Conservation (phyloP, 2,888 invertebrate genomes). For the Bombylius major region DNA sequence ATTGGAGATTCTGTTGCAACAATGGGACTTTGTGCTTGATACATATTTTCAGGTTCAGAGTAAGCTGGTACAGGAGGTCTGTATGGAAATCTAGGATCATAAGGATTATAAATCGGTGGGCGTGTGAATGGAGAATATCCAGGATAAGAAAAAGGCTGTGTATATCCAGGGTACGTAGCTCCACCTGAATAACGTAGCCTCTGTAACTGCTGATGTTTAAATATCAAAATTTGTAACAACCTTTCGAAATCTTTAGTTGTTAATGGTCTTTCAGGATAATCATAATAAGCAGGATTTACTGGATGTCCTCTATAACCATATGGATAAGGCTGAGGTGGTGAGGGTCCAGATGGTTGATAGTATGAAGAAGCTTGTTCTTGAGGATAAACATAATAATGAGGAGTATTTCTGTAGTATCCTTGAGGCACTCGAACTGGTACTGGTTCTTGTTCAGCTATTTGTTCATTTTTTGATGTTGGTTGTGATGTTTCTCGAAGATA, state of each 20-base stretch:
- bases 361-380: slow-evolving; percentile 30
- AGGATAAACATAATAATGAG: slow-evolving; percentile 18
- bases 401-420: slow-evolving; percentile 8
- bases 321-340: slow-evolving; percentile 16
- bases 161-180: not conserved
- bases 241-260: slow-evolving; percentile 58
- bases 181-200: slow-evolving; percentile 2
- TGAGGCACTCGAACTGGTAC: slow-evolving; percentile 9
- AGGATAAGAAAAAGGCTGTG: not conserved
- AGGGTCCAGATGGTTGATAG: slow-evolving; percentile 23
- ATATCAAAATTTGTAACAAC: slow-evolving; percentile 50
- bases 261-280: slow-evolving; percentile 52
- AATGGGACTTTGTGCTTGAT: slow-evolving; percentile 17
- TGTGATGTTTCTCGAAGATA: slow-evolving; percentile 21
- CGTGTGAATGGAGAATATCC: slow-evolving; percentile 8
- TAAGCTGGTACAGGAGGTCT: slow-evolving; percentile 8
- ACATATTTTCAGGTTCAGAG: slow-evolving; percentile 14
- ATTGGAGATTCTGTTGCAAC: slow-evolving; percentile 20
- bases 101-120: slow-evolving; percentile 12
- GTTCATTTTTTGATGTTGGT: slow-evolving; percentile 1
- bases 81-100: slow-evolving; percentile 6
- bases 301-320: slow-evolving; percentile 11
- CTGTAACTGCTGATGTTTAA: slow-evolving; percentile 49
- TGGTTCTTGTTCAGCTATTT: slow-evolving; percentile 9
- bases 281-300: slow-evolving; percentile 33